Base-by-base conservation (phyloP, 2,113 vertebrate species). In the Dasypus novemcinctus region DNA sequence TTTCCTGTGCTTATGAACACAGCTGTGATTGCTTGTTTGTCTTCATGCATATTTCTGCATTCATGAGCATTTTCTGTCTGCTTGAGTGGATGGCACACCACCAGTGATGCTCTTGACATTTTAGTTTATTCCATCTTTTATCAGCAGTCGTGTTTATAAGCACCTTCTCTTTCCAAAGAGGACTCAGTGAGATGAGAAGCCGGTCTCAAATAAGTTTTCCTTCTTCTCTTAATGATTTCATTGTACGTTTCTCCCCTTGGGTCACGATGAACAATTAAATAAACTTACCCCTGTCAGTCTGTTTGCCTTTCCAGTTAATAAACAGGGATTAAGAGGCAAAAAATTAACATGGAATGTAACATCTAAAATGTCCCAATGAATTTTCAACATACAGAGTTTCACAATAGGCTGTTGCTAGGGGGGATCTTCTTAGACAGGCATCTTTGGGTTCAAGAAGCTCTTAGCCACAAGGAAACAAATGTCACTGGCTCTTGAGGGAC, bases 31-130 rank as follows among this genome's bases (percentile, higher is more conserved):
- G 79, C 36, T 9, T 52, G 0, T 0, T 21, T 31, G 31, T n/a
- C 27, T 79, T 6, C 11, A 18, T 5, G n/a, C 14, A 12, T 21
- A 6, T 4, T 23, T 23, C 14, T 7, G 87, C 83, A 43, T 23
- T 21, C 15, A 1, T 7, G 29, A n/a, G 4, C 38, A 0, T 57
- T 5, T 6, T 6, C 11, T 23, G 49, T n/a, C 36, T 31, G 3
- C 4, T 0, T 10, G 7, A 4, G 0, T 36, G 29, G 0, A 1
- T 6, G 27, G n/a, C 33, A 31, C 36, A 66, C 71, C 95, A 66
- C 41, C 36, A 15, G 20, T 4, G 43, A 38, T 14, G 20, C 5
- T 27, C 13, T 15, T 63, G 68, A 69, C 57, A 1, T 41, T 59
- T 41, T 4, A 7, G n/a, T 27, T 69, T 31, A 3, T 54, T 68